phyloP scores from a whole-genome alignment of 2,113 vertebrate genomes.

The Acrocephalus arundinaceus region DNA sequence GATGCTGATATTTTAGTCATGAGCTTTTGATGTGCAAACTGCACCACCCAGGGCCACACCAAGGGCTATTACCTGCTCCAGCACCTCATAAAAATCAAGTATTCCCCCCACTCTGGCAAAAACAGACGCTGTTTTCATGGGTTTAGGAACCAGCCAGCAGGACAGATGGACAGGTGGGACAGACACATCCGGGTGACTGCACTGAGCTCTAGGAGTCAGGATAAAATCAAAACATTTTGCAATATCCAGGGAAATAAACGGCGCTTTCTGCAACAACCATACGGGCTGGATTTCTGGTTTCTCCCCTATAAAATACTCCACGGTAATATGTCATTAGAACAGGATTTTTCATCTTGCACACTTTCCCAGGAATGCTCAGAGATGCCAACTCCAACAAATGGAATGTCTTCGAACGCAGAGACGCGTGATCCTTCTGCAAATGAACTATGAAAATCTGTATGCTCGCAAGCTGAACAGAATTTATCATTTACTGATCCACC shows the following conservation, averaged over 20 bases:
- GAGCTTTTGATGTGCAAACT: background rate
- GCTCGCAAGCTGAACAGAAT: conserved; percentile 50
- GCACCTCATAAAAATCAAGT: background rate
- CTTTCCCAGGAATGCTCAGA: background rate
- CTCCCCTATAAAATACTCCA: background rate
- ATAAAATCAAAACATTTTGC: background rate
- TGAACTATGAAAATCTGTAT: conserved; percentile 36
- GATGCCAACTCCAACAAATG: background rate
- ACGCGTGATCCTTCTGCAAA: conserved; percentile 10
- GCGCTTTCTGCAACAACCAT: background rate
- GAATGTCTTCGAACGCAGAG: background rate
- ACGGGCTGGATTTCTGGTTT: fast-evolving
- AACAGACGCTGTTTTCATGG: fast-evolving
- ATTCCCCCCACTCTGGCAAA: background rate
- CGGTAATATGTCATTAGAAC: background rate
- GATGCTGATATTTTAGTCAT: background rate
- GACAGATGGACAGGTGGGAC: background rate
- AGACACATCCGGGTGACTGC: background rate
- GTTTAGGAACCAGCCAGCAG: background rate
- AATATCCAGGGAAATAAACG: background rate
- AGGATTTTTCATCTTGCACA: background rate
- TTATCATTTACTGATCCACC: conserved; percentile 47
- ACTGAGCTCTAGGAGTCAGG: background rate
- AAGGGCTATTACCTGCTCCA: background rate
- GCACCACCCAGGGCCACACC: background rate